Conservation (phyloP, 2,888 invertebrate genomes). For the Melanargia galathea region DNA sequence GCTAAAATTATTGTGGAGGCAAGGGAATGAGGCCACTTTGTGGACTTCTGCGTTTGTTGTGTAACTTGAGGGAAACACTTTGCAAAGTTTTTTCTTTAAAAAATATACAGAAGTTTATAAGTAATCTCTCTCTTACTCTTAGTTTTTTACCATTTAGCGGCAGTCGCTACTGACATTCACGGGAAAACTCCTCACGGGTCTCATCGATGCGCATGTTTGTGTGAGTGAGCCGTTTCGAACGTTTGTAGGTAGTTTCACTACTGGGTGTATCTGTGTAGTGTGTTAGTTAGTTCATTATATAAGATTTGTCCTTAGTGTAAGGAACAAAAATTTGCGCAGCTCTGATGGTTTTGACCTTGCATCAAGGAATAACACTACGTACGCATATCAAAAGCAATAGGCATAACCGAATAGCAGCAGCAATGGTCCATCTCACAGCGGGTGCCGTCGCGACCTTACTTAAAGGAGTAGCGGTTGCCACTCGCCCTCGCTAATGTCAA, state of each 20-base stretch:
- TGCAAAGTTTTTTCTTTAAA: neutral
- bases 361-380: slow-evolving; percentile 7
- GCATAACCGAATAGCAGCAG: slow-evolving; percentile 2
- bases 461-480: slow-evolving; percentile 12
- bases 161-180: too few species aligned
- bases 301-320: too few species aligned
- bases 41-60: slow-evolving; percentile 2
- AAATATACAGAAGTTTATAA: neutral
- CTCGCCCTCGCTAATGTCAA: slow-evolving; percentile 20
- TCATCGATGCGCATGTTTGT: too few species aligned
- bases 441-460: slow-evolving; percentile 21
- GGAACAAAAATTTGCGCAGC: too few species aligned
- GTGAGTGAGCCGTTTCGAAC: too few species aligned
- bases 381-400: slow-evolving; percentile 1
- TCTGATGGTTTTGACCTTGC: slow-evolving; percentile 13
- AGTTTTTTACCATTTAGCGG: too few species aligned
- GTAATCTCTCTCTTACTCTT: too few species aligned
- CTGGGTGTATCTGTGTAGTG: too few species aligned
- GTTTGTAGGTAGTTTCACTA: too few species aligned
- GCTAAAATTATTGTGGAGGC: neutral
- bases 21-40: neutral
- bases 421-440: slow-evolving; percentile 21
- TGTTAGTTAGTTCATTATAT: too few species aligned
- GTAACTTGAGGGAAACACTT: neutral
- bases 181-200: too few species aligned